phyloP scores from a whole-genome alignment of 2,888 invertebrate genomes.

The Heliconius ismenius region DNA sequence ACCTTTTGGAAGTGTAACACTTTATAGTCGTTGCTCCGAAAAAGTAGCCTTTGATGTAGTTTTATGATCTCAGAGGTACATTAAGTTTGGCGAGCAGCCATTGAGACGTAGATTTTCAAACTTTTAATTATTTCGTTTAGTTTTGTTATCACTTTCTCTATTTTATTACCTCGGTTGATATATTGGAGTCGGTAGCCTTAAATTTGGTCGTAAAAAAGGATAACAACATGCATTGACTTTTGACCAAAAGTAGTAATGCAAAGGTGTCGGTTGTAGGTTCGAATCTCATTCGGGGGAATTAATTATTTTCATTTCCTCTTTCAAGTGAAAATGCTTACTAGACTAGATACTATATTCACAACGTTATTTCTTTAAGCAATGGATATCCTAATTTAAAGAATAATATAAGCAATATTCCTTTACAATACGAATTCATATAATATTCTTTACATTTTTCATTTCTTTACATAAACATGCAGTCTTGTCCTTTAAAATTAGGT shows the following conservation, averaged over 20 bases:
- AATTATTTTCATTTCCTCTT: too few species aligned
- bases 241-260: too few species aligned
- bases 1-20: neutral
- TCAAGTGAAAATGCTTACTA: neutral
- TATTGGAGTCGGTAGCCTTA: neutral
- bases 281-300: too few species aligned
- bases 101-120: conserved; percentile 10
- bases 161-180: neutral
- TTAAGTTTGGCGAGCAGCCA: conserved; percentile 30
- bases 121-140: neutral
- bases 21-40: conserved; percentile 13
- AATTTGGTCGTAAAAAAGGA: neutral
- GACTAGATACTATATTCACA: neutral
- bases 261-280: too few species aligned
- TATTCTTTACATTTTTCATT: neutral
- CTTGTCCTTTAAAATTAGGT: neutral
- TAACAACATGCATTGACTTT: too few species aligned
- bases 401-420: neutral
- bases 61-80: conserved; percentile 29
- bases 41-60: conserved; percentile 28
- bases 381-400: neutral
- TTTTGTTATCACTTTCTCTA: neutral
- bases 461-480: too few species aligned
- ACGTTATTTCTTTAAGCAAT: neutral
- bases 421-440: neutral